phyloP scores from a whole-genome alignment of 1,140 invertebrate genomes.

The Anastatus disparis region DNA sequence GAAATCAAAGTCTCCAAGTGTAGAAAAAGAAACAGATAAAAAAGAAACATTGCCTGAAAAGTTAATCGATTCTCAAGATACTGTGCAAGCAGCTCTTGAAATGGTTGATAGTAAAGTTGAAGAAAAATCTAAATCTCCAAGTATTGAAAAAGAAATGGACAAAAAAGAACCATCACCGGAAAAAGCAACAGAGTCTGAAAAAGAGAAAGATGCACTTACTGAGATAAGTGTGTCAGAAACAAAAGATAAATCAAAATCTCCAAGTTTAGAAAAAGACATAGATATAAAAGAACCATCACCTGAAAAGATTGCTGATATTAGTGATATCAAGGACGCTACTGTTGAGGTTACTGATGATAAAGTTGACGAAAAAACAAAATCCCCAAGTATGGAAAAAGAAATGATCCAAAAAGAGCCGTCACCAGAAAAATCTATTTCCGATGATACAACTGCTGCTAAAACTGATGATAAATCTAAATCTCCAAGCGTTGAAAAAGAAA shows the following conservation, averaged over 20 bases:
- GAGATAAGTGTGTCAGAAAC: slow-evolving; percentile 7
- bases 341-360: slow-evolving; percentile 34
- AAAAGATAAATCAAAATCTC: slow-evolving; percentile 25
- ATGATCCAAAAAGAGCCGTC: not conserved
- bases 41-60: slow-evolving; percentile 3
- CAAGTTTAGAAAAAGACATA: slow-evolving; percentile 8
- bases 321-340: not conserved
- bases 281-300: not conserved
- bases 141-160: not conserved
- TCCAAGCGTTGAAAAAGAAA: slow-evolving; percentile 11
- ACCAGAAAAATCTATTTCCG: not conserved
- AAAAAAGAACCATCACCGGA: not conserved
- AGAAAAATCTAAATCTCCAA: slow-evolving; percentile 7
- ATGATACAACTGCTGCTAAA: not conserved
- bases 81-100: no score
- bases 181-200: not conserved
- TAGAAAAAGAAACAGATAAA: not conserved
- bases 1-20: slow-evolving; percentile 16
- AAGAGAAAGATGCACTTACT: slow-evolving; percentile 2
- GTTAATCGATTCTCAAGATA: not conserved
- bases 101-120: not conserved
- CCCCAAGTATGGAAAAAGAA: slow-evolving; percentile 3
- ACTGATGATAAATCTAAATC: not conserved
- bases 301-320: not conserved
- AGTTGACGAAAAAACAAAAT: slow-evolving; percentile 19